A percentile compares a stretch with the other conserved stretches of the same genome.
These are phyloP conservation scores for Hermetia illucens DNA, from an alignment of 1,140 invertebrate species.

Conservation along the genomic window DNA sequence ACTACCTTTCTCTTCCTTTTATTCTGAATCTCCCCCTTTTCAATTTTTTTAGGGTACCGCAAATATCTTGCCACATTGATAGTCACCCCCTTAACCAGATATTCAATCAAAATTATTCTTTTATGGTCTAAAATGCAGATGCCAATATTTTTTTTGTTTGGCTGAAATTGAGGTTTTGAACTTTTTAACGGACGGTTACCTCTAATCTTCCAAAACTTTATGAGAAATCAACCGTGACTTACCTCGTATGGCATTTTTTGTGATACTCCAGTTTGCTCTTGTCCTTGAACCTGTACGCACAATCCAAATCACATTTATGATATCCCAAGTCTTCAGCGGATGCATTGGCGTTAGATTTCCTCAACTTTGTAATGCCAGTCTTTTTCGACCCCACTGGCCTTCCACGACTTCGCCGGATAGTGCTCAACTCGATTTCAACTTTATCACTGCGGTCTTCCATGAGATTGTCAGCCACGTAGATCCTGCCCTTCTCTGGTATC, in stretches of 20 bases:
- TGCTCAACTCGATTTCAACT: constrained; percentile 3
- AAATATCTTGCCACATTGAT: too few species aligned
- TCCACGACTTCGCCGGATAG: constrained; percentile 9
- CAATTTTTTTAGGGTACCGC: too few species aligned
- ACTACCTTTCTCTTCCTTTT: too few species aligned
- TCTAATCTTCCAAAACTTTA: too few species aligned
- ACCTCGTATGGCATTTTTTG: constrained; percentile 42
- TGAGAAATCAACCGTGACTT: constrained; percentile 1
- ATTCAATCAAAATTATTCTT: too few species aligned
- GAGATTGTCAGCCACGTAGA: constrained; percentile 28
- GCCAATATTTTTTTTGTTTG: too few species aligned
- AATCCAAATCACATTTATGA: constrained; percentile 23
- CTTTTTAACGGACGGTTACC: too few species aligned
- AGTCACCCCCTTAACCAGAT: too few species aligned
- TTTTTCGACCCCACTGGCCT: constrained; percentile 25
- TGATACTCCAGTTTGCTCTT: constrained; percentile 36
- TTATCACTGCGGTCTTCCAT: constrained; percentile 9
- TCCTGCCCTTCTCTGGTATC: constrained; percentile 25
- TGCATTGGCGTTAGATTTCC: constrained; percentile 3
- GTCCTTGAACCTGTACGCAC: constrained; percentile 25
- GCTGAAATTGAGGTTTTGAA: too few species aligned
- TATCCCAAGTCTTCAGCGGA: neutral
- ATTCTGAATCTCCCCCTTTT: too few species aligned
- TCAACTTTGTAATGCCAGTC: constrained; percentile 12
- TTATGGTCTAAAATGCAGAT: too few species aligned